These are phyloP conservation scores for Bettongia penicillata DNA, from an alignment of 2,113 vertebrate species.

Conservation along the genomic window DNA sequence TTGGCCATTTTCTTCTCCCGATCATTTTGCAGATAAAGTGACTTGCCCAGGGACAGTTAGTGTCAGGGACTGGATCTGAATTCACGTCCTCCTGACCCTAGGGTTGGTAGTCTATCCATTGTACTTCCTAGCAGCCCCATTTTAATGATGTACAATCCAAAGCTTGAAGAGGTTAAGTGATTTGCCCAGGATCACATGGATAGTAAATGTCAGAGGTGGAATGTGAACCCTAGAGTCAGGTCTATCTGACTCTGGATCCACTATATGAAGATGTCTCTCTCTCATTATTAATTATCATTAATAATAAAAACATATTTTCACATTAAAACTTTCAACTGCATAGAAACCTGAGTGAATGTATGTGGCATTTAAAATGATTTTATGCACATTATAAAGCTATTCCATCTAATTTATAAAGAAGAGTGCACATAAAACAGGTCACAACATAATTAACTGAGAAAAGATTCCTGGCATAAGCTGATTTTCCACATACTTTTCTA, in stretches of 20 bases:
- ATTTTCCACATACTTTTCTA: not conserved
- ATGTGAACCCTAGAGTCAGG: not conserved
- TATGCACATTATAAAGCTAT: constrained; percentile 4
- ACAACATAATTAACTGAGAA: not conserved
- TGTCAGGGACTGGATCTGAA: not conserved
- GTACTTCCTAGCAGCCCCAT: not conserved
- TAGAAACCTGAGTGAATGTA: not conserved
- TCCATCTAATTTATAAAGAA: not conserved
- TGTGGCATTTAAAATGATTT: not conserved
- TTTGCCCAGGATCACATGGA: not conserved
- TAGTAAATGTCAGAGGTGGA: not conserved
- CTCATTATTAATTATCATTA: not conserved
- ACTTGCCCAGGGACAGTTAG: not conserved
- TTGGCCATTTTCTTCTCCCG: not conserved
- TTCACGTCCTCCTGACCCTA: not conserved
- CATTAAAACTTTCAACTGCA: not conserved
- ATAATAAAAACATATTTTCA: constrained; percentile 2
- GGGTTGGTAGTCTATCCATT: not conserved
- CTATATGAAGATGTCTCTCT: not conserved
- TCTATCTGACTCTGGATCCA: not conserved
- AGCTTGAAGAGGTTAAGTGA: not conserved
- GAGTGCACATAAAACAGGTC: not conserved
- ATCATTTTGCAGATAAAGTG: not conserved
- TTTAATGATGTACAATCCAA: not conserved
- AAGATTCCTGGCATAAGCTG: not conserved